Evolutionary conservation across 2,888 invertebrate genomes (phyloP).

Genomic region (Lepidonotus clava): DNA sequence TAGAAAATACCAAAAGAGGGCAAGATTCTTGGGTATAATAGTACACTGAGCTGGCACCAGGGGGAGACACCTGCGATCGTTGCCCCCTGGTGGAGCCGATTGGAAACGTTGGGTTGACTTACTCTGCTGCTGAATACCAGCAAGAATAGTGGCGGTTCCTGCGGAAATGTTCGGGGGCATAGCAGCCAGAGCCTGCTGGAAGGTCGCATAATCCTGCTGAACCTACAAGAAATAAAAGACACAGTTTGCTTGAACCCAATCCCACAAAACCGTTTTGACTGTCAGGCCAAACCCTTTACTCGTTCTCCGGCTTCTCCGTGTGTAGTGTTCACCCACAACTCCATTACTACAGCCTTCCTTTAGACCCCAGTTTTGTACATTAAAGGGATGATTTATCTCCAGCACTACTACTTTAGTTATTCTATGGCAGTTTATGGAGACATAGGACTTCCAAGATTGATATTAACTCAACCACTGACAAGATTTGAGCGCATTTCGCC

Average conservation of each 20-base stretch:
- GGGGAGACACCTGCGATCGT: slow-evolving; percentile 17
- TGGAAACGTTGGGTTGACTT: slow-evolving; percentile 66
- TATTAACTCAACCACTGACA: slow-evolving; percentile 17
- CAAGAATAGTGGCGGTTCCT: slow-evolving; percentile 71
- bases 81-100: slow-evolving; percentile 30
- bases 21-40: slow-evolving; percentile 10
- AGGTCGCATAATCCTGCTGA: slow-evolving; percentile 78
- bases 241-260: slow-evolving; percentile 47
- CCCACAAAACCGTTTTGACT: background rate
- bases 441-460: slow-evolving; percentile 6
- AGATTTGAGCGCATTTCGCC: too few species aligned
- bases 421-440: background rate
- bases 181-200: slow-evolving; percentile 78
- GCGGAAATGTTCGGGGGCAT: slow-evolving; percentile 69
- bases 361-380: background rate
- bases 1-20: slow-evolving; percentile 30
- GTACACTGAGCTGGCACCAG: slow-evolving; percentile 38
- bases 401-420: background rate
- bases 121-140: slow-evolving; percentile 74
- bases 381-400: too few species aligned
- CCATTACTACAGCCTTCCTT: background rate
- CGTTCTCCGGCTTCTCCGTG: too few species aligned
- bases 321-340: too few species aligned
- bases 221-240: slow-evolving; percentile 69
- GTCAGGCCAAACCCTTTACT: background rate